Percentiles rank a stretch among this genome's conserved stretches.
Conservation (phyloP, 2,888 invertebrate species). For the Rhorus exstirpatorius region DNA sequence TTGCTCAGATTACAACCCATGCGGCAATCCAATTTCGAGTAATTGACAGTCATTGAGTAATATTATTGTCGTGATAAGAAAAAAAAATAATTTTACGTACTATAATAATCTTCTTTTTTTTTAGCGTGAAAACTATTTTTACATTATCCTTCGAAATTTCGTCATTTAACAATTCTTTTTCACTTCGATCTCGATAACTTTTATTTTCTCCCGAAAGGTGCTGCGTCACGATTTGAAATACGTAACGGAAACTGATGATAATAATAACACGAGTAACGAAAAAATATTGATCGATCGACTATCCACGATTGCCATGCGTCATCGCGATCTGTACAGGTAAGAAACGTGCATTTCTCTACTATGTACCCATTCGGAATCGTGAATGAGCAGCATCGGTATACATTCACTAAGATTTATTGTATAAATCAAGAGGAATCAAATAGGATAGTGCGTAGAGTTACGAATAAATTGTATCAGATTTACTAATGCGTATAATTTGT, state of each 20-base stretch:
- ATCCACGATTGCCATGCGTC: constrained; percentile 58
- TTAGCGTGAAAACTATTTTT: not conserved
- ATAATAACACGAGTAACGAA: constrained; percentile 12
- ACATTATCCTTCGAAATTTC: not conserved
- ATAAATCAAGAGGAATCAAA: too few species aligned
- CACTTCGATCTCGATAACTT: not conserved
- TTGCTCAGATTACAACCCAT: constrained; percentile 70
- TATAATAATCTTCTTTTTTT: not conserved
- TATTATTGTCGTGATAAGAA: not conserved
- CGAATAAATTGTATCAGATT: too few species aligned
- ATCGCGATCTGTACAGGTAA: constrained; percentile 60
- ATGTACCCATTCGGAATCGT: not conserved
- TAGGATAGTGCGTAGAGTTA: too few species aligned
- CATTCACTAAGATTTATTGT: not conserved
- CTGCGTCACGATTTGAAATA: constrained; percentile 62
- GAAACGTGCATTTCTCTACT: not conserved
- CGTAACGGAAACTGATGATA: constrained; percentile 16
- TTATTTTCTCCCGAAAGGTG: constrained; percentile 35
- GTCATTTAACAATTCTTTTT: not conserved
- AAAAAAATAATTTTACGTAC: not conserved
- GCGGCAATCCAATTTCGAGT: constrained; percentile 67
- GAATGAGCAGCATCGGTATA: not conserved
- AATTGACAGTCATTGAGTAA: constrained; percentile 5
- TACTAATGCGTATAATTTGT: too few species aligned
- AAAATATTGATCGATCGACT: constrained; percentile 49